Percentiles rank a stretch among this genome's conserved stretches.
These are phyloP conservation scores for Calyptommatus sinebrachiatus DNA, from an alignment of 2,113 vertebrate species.

Conservation along the genomic window DNA sequence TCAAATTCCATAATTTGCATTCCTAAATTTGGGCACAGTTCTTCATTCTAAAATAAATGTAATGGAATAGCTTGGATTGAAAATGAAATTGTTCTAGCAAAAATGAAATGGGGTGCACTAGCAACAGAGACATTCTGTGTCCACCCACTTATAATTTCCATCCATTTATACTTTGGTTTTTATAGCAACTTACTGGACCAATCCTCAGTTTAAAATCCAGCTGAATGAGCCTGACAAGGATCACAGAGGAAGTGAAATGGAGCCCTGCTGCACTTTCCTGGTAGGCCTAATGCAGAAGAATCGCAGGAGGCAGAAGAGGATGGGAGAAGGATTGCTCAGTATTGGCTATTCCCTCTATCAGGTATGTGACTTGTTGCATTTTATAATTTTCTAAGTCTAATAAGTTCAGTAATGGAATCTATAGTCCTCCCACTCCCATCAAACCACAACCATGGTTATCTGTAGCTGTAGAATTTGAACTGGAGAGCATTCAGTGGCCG, in stretches of 20 bases:
- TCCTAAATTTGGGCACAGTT: too few species aligned
- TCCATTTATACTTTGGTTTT: conserved; percentile 12
- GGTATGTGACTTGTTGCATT: conserved; percentile 57
- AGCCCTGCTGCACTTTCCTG: conserved; percentile 76
- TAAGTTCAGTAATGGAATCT: neutral
- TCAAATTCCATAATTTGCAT: too few species aligned
- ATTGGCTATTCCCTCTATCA: conserved; percentile 80
- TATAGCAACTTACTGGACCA: conserved; percentile 81
- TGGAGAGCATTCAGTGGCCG: neutral
- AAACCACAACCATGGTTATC: neutral
- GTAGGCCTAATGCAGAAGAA: conserved; percentile 89
- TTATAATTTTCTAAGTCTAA: neutral
- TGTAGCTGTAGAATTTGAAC: neutral
- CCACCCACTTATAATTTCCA: neutral
- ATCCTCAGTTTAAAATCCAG: conserved; percentile 81
- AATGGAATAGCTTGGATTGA: conserved; percentile 15
- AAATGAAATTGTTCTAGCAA: conserved; percentile 2
- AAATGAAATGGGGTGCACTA: neutral
- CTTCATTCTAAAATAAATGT: too few species aligned
- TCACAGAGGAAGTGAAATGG: conserved; percentile 65
- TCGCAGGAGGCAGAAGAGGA: conserved; percentile 69
- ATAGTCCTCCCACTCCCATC: neutral
- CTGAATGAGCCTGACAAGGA: conserved; percentile 78
- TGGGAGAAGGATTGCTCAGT: conserved; percentile 79
- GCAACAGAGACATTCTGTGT: conserved; percentile 24